Evolutionary conservation across 2,888 invertebrate species (phyloP), one percentile per base, ranked within the genome.

Genomic region (Caenorhabditis sinica): DNA sequence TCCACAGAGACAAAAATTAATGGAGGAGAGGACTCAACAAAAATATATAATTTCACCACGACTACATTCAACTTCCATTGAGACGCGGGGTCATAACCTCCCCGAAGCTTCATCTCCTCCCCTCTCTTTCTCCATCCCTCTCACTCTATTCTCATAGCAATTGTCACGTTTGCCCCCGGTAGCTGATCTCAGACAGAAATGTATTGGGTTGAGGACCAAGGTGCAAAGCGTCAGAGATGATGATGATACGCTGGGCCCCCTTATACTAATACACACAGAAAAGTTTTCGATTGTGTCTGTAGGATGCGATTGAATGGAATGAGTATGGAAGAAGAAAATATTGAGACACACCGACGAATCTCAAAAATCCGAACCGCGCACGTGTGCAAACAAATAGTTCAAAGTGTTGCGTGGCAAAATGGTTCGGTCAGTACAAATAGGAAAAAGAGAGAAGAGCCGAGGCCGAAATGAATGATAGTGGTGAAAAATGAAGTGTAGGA

Each of bases 151-250:
- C 77, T 43, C 45, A 65, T 33, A 63, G 65, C 80, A 72, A 80
- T 80, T 72, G 80, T 80, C 80, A 80, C 80, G 80, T 80, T 72
- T 80, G 72, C 80, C 30, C 43, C 79, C 30, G 65, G 65, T 49
- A 58, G 69, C 20, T 66, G 80, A 80, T 79, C 77, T 60, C 53
- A 79, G 77, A 71, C 77, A 33, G 33, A 51, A 66, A 33, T 30
- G 66, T 28, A 66, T 30, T 36, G 63, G 72, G 56, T 25, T 25
- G 56, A 56, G 56, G 80, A 80, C 80, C 80, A 72, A 80, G 80
- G 80, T 80, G 80, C 80, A 80, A 80, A 80, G 80, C 80, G 80
- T 80, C 80, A 80, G 80, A 80, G 80, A 80, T 72, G 71, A 79
- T 56, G 74, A 53, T 53, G 17, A 20, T 36, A 9, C n/a, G n/a